Base-by-base conservation (phyloP, 2,888 invertebrate species). In the Parapristionchus giblindavisi region DNA sequence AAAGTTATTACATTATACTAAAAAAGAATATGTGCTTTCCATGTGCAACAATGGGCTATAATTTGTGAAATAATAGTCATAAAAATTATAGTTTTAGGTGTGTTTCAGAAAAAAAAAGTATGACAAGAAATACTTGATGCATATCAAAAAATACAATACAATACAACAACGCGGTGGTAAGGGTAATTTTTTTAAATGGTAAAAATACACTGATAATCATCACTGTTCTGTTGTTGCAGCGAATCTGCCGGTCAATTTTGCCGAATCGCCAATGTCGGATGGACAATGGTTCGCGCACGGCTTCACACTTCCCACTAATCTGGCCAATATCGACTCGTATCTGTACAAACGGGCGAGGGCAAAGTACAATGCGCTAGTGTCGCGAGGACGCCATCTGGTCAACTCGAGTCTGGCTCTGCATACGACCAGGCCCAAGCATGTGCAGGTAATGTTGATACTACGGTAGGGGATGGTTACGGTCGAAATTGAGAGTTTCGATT, bases 371-470 rank as follows among this genome's bases (percentile, higher is more conserved):
- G 83, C 82, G 24, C 73, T 89, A n/a, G 81, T 84, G 52, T 79
- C 82, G 38, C 73, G 78, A 21, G 85, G 84, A 29, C 79, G 82
- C 36, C 80, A 88, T 76, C 75, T 87, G 84, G 91, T 92, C 84
- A 93, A 93, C 89, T 89, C 93, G 70, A 92, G 93, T 29, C 91
- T 94, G 87, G 91, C 92, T 78, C 87, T 94, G 85, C 93, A 94
- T 89, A 94, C 94, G 3, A 92, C 91, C 65, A 92, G 93, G 89
- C 90, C 91, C 63, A 89, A 89, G 76, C 92, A 92, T 77, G 92
- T 93, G 87, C 80, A 85, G 77, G 83, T 84, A 36, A 34, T 90
- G 56, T 87, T 91, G 52, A 84, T 91, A 75, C 89, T 91, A 66
- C 89, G 90, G 90, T 90, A 78, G 76, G 80, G 38, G n/a, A n/a